These are phyloP conservation scores for Limnephilus marmoratus DNA, from an alignment of 2,888 invertebrate species.

Conservation along the genomic window DNA sequence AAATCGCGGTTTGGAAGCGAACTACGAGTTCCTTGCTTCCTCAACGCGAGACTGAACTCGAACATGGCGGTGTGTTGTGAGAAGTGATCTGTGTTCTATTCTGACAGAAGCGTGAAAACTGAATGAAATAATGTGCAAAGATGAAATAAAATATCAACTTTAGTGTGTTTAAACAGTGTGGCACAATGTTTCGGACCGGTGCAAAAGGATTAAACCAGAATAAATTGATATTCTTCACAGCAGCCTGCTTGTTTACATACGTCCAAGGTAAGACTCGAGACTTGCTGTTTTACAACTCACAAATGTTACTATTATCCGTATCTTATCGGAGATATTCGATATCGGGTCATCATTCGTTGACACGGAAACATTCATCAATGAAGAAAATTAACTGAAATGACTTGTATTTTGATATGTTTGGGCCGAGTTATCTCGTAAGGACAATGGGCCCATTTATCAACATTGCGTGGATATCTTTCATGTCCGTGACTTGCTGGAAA, in stretches of 20 bases:
- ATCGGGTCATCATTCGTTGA: constrained; percentile 45
- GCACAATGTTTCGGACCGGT: constrained; percentile 76
- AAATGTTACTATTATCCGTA: constrained; percentile 70
- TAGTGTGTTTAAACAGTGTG: constrained; percentile 72
- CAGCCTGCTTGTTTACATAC: constrained; percentile 77
- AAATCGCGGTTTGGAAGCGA: neutral
- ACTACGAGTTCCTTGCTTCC: neutral
- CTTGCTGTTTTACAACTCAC: constrained; percentile 67
- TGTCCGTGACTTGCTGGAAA: neutral
- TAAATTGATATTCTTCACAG: constrained; percentile 77
- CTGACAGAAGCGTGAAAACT: constrained; percentile 57
- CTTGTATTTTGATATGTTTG: neutral
- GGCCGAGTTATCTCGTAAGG: neutral
- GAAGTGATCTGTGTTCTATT: constrained; percentile 31
- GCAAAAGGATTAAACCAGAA: constrained; percentile 74
- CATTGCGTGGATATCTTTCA: neutral
- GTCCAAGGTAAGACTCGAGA: constrained; percentile 74
- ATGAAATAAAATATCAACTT: constrained; percentile 76
- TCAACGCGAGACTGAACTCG: constrained; percentile 25
- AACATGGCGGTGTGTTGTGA: constrained; percentile 53
- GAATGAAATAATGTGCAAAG: constrained; percentile 67
- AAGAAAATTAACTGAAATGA: constrained; percentile 2
- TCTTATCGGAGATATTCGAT: constrained; percentile 67
- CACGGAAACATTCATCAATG: constrained; percentile 20
- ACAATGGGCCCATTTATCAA: constrained; percentile 16